Base-by-base conservation (phyloP, 2,888 invertebrate species). In the Tetramorium bicarinatum region DNA sequence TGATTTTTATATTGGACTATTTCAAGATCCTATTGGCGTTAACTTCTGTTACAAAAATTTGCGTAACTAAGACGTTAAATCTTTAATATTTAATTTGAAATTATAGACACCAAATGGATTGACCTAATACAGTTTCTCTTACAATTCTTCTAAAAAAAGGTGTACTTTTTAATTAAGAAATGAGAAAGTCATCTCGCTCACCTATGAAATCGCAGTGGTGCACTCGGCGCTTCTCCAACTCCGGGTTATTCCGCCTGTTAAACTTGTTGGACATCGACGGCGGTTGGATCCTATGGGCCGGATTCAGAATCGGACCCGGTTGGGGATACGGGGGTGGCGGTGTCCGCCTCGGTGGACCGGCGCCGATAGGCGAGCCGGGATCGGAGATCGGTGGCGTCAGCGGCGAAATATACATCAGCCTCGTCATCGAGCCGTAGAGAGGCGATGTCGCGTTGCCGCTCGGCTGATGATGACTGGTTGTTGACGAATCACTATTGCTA, bases 131-230 rank as follows among this genome's bases (percentile, higher is more conserved):
- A 64, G 6, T 47, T 44, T 25, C 9, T 29, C 29, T 18, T 29
- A 15, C 3, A 29, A 11, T 67, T 49, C 15, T 49, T 49, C 1
- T 25, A 1, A 47, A 47, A 15, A 7, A 29, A 49, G 29, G 25
- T 21, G 2, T 15, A 9, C 21, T 8, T 4, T 34, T 11, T 9
- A 71, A 54, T 54, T 3, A 21, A 69, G n/a, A 18, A 29, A 2
- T 29, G 21, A 54, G 15, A 13, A 38, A 44, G 13, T 72, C 18
- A 13, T 8, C 15, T 0, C 15, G 54, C 96, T 96, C 95, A 98
- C 98, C 98, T 95, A 98, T 97, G 95, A 98, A 99, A 96, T 99
- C 98, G 96, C 99, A 99, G 95, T 98, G 99, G 95, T 99, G 99
- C 92, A 99, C 99, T 93, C 99, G 96, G 91, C 99, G 96, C 95